Conservation (phyloP, 2,888 invertebrate species). For the Leucania comma region DNA sequence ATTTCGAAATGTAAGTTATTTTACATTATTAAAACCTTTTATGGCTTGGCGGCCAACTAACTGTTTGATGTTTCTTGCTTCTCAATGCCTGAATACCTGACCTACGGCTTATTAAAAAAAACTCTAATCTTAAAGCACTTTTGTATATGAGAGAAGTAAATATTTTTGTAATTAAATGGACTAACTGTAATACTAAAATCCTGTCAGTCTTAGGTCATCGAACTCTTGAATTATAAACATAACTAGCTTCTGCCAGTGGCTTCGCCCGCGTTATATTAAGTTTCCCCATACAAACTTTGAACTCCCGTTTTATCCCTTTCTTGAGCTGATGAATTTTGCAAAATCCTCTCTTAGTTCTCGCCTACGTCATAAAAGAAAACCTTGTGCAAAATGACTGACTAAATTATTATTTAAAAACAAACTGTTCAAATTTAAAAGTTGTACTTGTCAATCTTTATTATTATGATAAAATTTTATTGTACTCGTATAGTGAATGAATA, state of each 20-base stretch:
- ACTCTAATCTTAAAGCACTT: neutral
- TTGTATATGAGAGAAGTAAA: neutral
- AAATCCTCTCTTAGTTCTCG: too few species aligned
- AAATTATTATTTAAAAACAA: slow-evolving; percentile 6
- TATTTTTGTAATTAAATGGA: neutral
- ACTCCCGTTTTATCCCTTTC: too few species aligned
- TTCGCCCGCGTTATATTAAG: too few species aligned
- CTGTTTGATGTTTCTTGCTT: neutral
- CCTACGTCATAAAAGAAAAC: too few species aligned
- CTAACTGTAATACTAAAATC: slow-evolving; percentile 24
- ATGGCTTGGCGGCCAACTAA: slow-evolving; percentile 40
- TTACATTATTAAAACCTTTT: slow-evolving; percentile 65
- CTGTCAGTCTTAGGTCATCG: slow-evolving; percentile 24
- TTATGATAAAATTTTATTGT: too few species aligned
- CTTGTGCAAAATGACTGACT: neutral
- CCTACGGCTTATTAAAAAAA: neutral
- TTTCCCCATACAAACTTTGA: too few species aligned
- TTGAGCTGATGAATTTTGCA: too few species aligned
- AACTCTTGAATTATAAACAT: slow-evolving; percentile 35
- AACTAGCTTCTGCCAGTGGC: too few species aligned
- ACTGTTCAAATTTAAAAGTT: slow-evolving; percentile 4
- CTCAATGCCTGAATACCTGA: neutral
- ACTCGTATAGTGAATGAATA: too few species aligned
- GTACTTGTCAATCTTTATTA: too few species aligned
- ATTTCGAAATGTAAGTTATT: neutral